Conservation (phyloP, 2,113 vertebrate species). For the Nannospalax galili region DNA sequence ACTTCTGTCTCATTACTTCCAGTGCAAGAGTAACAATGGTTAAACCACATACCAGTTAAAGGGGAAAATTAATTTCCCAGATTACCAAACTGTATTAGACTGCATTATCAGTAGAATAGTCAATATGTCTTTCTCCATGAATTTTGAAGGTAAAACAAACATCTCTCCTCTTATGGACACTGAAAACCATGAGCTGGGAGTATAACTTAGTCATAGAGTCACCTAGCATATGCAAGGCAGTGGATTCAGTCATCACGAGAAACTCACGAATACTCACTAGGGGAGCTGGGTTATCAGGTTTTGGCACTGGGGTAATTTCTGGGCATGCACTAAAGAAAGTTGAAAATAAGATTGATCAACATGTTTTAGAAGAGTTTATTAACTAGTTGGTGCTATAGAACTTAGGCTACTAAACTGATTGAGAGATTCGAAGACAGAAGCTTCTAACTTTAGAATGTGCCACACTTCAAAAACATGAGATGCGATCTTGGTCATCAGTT, state of each 20-base stretch:
- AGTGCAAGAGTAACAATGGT: no score
- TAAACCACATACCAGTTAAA: background rate
- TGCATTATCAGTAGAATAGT: background rate
- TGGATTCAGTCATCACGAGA: no score
- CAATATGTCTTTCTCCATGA: background rate
- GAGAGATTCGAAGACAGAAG: background rate
- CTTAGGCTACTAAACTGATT: background rate
- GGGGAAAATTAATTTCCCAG: background rate
- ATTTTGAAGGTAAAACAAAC: background rate
- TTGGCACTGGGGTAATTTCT: no score
- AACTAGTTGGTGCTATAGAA: no score
- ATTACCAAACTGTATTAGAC: no score
- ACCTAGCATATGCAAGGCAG: no score
- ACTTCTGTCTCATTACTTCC: no score
- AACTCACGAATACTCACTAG: no score
- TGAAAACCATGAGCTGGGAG: background rate
- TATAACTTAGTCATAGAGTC: background rate
- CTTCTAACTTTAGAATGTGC: background rate
- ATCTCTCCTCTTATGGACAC: background rate
- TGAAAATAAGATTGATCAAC: background rate
- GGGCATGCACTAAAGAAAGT: background rate
- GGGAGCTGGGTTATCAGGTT: background rate
- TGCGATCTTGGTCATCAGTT: background rate
- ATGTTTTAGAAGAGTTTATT: background rate
- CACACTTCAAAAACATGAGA: no score